Base-by-base conservation (phyloP, 2,888 invertebrate species). In the Heterodera filipjevi region DNA sequence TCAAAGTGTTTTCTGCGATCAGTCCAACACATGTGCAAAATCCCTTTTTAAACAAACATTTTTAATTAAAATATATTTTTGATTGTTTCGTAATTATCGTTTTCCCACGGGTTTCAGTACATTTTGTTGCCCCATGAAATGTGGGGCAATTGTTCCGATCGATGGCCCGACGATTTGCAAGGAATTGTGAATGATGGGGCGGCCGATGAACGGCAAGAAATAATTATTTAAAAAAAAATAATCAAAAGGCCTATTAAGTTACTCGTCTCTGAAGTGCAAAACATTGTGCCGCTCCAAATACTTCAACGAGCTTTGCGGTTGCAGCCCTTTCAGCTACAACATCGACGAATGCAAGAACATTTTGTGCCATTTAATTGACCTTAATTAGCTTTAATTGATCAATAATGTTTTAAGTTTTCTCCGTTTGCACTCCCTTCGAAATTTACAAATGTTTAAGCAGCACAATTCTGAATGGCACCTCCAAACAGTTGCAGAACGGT, bases 1-100 rank as follows among this genome's bases (percentile, higher is more conserved):
- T 80, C 39, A 79, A 81, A 16, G 83, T 84, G 35, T 87, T 85
- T 76, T 84, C 87, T 14, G 85, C 86, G 1, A 79, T 87, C 32
- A 83, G 83, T 35, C 84, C 85, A 10, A 82, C 80, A 27, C 81
- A 79, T 44, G 79, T 79, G n/a, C n/a, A 27, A 35, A 22, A 22
- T 22, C 22, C 6, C 1, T 22, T 53, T 53, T 2, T 19, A 16
- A 72, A 72, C 6, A 22, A 70, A 27, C n/a, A 22, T 32, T 14
- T 35, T 77, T 12, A 1, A 32, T 5, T 8, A 27, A 8, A 53
- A 64, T 30, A 32, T n/a, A 64, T 79, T 14, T 59, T 77, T 78
- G 66, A 39, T 82, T 32, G 19, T 27, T 14, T 64, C n/a, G 30
- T 32, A 12, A 2, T 12, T 12, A 33, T 16, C 49, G 27, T 3